phyloP scores from a whole-genome alignment of 1,140 invertebrate genomes.

The Babylonia areolata region DNA sequence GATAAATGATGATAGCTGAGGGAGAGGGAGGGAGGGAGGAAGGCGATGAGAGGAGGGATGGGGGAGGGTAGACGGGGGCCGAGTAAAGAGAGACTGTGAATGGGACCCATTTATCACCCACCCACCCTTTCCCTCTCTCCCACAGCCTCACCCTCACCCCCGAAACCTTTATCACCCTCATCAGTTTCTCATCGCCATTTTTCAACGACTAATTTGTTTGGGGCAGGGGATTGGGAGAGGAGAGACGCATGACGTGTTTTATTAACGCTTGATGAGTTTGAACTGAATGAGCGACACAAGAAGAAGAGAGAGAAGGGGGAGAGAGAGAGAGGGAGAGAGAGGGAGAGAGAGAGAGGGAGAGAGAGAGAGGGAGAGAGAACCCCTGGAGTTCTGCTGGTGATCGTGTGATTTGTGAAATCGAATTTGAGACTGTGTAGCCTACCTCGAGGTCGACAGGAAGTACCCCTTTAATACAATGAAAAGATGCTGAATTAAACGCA shows the following conservation, averaged over 20 bases:
- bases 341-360: background rate
- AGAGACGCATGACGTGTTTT: background rate
- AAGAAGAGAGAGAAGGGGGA: background rate
- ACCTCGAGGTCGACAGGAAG: too few relatives aligned
- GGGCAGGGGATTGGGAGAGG: background rate
- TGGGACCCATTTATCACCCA: conserved; percentile 9
- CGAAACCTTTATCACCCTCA: conserved; percentile 24
- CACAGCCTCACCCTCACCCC: background rate
- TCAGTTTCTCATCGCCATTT: conserved; percentile 17
- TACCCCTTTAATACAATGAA: too few relatives aligned
- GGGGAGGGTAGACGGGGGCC: background rate
- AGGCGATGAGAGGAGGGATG: background rate
- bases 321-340: background rate
- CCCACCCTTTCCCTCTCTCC: background rate
- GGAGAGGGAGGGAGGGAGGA: background rate
- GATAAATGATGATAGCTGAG: conserved; percentile 23
- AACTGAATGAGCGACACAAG: background rate
- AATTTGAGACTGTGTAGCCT: too few relatives aligned
- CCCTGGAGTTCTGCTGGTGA: too few relatives aligned
- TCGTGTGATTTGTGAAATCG: too few relatives aligned
- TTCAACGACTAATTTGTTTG: conserved; percentile 15
- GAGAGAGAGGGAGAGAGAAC: background rate
- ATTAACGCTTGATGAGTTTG: too few relatives aligned
- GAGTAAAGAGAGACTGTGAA: background rate
- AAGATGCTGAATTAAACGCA: too few relatives aligned